Evolutionary conservation across 2,797 vertebrate genomes (phyloP).

Genomic region (Fistularia tabacaria): DNA sequence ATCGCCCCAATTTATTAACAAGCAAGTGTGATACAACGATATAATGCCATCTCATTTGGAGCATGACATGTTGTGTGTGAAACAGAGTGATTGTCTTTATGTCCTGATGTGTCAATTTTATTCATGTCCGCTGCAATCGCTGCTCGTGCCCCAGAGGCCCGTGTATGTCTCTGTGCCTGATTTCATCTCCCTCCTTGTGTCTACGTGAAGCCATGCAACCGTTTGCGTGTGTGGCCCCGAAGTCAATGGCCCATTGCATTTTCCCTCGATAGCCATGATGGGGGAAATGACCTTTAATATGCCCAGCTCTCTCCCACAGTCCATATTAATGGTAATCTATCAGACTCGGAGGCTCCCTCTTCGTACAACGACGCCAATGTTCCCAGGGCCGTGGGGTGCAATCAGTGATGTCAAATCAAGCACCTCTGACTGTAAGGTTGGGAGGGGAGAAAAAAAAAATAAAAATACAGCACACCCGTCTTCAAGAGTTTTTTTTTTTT

Average conservation of each 20-base stretch:
- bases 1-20: conserved; percentile 39
- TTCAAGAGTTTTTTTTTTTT: conserved; percentile 8
- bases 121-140: conserved; percentile 13
- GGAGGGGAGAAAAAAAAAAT: conserved; percentile 15
- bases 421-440: conserved; percentile 28
- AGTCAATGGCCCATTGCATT: conserved; percentile 61
- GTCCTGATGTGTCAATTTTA: conserved; percentile 1
- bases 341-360: conserved; percentile 64
- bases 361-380: conserved; percentile 63
- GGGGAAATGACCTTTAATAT: conserved; percentile 63
- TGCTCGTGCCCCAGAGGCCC: background rate
- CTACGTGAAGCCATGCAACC: conserved; percentile 13
- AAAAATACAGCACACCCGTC: background rate
- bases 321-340: conserved; percentile 73
- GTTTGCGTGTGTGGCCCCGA: conserved; percentile 62
- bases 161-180: conserved; percentile 15
- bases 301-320: conserved; percentile 62
- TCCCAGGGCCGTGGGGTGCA: conserved; percentile 60
- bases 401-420: conserved; percentile 51
- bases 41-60: no score
- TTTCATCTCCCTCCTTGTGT: conserved; percentile 17
- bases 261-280: conserved; percentile 65
- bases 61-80: no score
- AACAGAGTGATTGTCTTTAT: no score
- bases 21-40: no score